Percentiles rank a stretch among this genome's conserved stretches.
These are phyloP conservation scores for Ondatra zibethicus DNA, from an alignment of 2,113 vertebrate genomes.

Conservation along the genomic window DNA sequence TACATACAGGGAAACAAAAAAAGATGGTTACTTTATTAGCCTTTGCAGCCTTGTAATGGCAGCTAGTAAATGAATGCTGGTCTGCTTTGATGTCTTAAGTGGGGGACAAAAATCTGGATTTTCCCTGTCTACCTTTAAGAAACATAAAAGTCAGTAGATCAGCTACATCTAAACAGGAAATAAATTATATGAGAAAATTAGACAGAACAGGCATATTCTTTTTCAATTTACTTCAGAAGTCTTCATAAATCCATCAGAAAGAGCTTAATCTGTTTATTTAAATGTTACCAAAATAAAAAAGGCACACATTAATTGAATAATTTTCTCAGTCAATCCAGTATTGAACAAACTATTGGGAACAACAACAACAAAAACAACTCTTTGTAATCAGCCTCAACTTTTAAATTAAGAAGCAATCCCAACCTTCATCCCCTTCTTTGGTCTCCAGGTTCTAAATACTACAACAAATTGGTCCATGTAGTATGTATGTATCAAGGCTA, in stretches of 20 bases:
- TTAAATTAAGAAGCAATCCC: background rate
- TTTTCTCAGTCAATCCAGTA: slow-evolving; percentile 14
- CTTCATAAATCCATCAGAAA: slow-evolving; percentile 2
- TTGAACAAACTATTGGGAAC: background rate
- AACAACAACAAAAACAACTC: background rate
- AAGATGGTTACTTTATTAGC: slow-evolving; percentile 27
- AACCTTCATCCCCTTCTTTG: slow-evolving; percentile 39
- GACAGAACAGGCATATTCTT: background rate
- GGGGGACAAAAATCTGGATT: background rate
- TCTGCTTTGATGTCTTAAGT: background rate
- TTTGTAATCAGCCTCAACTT: slow-evolving; percentile 25
- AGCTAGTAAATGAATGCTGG: background rate
- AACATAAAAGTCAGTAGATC: slow-evolving; percentile 14
- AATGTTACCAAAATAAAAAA: background rate
- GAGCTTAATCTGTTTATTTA: slow-evolving; percentile 55
- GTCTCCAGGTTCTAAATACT: background rate
- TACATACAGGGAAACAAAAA: slow-evolving; percentile 2
- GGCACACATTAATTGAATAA: slow-evolving; percentile 45
- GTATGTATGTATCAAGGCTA: background rate
- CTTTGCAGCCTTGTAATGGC: slow-evolving; percentile 7
- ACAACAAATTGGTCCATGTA: background rate
- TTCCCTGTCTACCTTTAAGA: slow-evolving; percentile 32
- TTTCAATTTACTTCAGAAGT: slow-evolving; percentile 50
- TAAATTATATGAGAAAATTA: slow-evolving; percentile 10
- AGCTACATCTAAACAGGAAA: slow-evolving; percentile 36